Evolutionary conservation across 1,140 invertebrate species (phyloP), one percentile per base, ranked within the genome.

Genomic region (Nylanderia fulva): DNA sequence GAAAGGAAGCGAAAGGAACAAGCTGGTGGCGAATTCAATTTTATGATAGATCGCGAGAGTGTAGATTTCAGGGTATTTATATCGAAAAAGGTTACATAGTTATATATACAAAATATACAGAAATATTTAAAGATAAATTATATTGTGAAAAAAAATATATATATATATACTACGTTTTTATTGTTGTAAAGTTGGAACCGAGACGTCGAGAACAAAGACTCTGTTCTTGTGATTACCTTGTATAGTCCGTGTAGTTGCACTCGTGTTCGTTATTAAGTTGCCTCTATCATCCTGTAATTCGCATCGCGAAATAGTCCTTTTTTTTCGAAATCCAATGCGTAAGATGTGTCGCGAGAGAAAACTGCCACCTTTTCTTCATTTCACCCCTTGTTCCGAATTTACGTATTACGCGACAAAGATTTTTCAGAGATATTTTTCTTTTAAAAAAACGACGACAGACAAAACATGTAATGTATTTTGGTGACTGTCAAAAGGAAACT

Each of bases 21-120:
- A 24, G 39, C 36, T 1, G 21, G 42, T 13, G 18, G 27, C 24
- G 71, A 89, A 42, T 85, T 80, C 45, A 72, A 68, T 90, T 77
- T 74, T 88, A 84, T 68, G 33, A 84, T 75, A 88, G 68, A 66
- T 63, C 27, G 85, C 45, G 66, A 75, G 87, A 84, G 56, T 88
- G 83, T 90, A 86, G 90, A 91, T 90, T 91, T 87, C 91, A 92
- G 91, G 91, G 91, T 92, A 92, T 90, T 91, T 88, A 87, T 90
- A 88, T 84, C 64, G 86, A 89, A n/a, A n/a, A n/a, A 80, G 84
- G 84, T 91, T 92, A 83, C 74, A 88, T 91, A 91, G 87, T 88
- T 91, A 88, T 90, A 74, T 91, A 88, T 90, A 71, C 60, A 86
- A 80, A n/a, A 88, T 84, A 88, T 68, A 83, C 66, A 74, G 56